Conservation (phyloP, 2,797 vertebrate genomes). For the Dipus sagitta region DNA sequence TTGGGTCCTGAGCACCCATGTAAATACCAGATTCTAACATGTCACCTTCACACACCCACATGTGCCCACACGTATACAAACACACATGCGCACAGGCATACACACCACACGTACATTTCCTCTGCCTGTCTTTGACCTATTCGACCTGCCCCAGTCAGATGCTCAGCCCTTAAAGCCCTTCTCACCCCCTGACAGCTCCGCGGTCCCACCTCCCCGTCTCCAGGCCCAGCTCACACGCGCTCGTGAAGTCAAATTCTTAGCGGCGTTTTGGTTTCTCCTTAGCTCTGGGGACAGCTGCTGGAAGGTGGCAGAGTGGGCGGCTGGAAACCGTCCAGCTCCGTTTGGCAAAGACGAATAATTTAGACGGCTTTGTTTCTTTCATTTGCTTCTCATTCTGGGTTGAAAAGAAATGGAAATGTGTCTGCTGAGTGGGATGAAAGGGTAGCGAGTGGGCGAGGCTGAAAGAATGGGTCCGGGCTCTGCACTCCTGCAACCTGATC, state of each 20-base stretch:
- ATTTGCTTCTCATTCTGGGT: slow-evolving; percentile 73
- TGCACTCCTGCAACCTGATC: slow-evolving; percentile 60
- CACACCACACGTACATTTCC: too few relatives aligned
- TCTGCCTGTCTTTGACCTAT: neutral
- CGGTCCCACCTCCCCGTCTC: neutral
- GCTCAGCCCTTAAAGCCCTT: neutral
- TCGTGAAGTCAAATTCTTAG: slow-evolving; percentile 74
- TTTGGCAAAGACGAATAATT: slow-evolving; percentile 80
- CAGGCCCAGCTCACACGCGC: neutral
- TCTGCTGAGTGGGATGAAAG: slow-evolving; percentile 69
- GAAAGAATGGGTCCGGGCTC: neutral
- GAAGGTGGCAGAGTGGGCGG: slow-evolving; percentile 76
- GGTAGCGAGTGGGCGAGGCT: slow-evolving; percentile 62
- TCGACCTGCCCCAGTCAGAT: neutral
- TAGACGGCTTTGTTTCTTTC: slow-evolving; percentile 73
- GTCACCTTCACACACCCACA: too few relatives aligned
- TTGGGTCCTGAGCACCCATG: too few relatives aligned
- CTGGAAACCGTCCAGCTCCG: slow-evolving; percentile 76
- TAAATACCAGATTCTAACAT: too few relatives aligned
- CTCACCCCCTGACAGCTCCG: neutral
- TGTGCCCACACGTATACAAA: too few relatives aligned
- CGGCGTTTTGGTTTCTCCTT: slow-evolving; percentile 73
- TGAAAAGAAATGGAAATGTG: slow-evolving; percentile 54
- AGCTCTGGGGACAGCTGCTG: slow-evolving; percentile 78
- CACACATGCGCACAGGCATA: too few relatives aligned